Conservation (phyloP, 2,797 vertebrate species). For the Erethizon dorsatum region DNA sequence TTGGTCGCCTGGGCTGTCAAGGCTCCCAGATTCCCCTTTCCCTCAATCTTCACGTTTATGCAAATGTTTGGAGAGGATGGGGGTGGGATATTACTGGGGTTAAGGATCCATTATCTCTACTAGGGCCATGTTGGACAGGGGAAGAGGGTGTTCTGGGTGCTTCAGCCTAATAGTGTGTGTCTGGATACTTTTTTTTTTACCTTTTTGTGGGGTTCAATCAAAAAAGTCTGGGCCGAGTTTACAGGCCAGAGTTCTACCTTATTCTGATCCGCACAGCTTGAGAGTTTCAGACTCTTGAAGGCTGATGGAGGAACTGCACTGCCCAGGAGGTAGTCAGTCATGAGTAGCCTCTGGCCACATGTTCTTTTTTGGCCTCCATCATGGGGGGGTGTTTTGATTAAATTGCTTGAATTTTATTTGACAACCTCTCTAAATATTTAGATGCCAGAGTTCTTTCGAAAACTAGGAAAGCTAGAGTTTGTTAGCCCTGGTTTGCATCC, state of each 20-base stretch:
- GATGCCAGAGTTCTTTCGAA: neutral
- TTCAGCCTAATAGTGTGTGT: neutral
- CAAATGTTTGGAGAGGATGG: neutral
- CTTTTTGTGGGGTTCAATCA: neutral
- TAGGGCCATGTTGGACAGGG: neutral
- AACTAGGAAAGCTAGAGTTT: neutral
- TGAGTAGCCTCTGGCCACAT: neutral
- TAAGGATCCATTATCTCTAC: neutral
- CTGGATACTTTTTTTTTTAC: neutral
- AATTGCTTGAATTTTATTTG: conserved; percentile 9
- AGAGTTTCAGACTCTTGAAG: neutral
- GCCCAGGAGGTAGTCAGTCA: neutral
- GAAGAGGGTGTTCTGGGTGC: neutral
- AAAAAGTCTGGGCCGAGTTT: neutral
- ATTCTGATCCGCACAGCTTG: neutral
- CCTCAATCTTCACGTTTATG: neutral
- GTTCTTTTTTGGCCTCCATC: neutral
- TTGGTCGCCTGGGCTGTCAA: neutral
- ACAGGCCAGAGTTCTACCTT: neutral
- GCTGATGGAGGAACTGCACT: neutral
- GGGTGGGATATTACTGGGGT: neutral
- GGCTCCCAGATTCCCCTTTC: neutral
- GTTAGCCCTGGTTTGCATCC: neutral
- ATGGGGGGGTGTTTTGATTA: neutral
- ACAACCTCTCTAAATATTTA: neutral